phyloP scores from a whole-genome alignment of 2,888 invertebrate species.

The Platerodrilus igneus region DNA sequence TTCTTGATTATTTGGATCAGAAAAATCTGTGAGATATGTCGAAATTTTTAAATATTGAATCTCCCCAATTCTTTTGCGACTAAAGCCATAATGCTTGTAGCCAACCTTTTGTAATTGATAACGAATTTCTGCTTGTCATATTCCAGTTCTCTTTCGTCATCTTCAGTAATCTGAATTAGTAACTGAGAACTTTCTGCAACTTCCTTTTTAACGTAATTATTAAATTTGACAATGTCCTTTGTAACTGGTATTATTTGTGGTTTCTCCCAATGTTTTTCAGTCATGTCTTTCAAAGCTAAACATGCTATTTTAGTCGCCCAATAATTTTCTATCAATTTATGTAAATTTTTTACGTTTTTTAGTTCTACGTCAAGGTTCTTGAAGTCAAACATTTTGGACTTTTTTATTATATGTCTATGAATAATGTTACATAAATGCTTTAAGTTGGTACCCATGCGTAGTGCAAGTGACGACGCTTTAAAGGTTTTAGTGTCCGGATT shows the following conservation, averaged over 20 bases:
- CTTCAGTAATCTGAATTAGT: too few species aligned
- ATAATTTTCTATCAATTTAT: constrained; percentile 7
- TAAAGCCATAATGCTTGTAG: too few species aligned
- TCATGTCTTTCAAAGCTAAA: too few species aligned
- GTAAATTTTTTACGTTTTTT: constrained; percentile 8
- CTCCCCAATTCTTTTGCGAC: constrained; percentile 23
- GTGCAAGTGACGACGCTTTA: constrained; percentile 7
- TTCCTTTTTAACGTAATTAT: constrained; percentile 2
- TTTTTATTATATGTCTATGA: constrained; percentile 7
- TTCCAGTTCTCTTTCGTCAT: constrained; percentile 10
- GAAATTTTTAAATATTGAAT: constrained; percentile 22
- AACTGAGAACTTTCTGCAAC: too few species aligned
- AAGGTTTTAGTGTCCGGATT: constrained; percentile 9
- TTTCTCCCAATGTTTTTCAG: too few species aligned
- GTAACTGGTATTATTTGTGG: too few species aligned
- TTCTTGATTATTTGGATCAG: too few species aligned
- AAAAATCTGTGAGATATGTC: too few species aligned
- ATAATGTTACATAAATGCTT: constrained; percentile 8
- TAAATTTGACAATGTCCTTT: constrained; percentile 15
- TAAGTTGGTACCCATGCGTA: constrained; percentile 9
- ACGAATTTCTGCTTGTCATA: too few species aligned
- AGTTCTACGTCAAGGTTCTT: constrained; percentile 3
- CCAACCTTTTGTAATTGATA: too few species aligned
- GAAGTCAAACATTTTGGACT: constrained; percentile 2
- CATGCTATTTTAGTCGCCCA: too few species aligned